phyloP scores from a whole-genome alignment of 2,888 invertebrate species.

The Coleophora flavipennella region DNA sequence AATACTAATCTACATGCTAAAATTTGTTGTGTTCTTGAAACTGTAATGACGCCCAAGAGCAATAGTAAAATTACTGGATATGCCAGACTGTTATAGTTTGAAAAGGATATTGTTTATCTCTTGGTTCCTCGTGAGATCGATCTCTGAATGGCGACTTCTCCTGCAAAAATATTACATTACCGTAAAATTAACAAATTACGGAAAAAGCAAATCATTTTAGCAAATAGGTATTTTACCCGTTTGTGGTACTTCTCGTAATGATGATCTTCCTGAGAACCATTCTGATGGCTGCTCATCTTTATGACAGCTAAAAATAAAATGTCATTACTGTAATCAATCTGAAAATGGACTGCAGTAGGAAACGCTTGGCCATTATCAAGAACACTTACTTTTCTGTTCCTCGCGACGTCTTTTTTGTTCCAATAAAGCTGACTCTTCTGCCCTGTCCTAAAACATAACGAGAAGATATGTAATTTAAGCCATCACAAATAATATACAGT shows the following conservation, averaged over 20 bases:
- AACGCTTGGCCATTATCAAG: slow-evolving; percentile 1
- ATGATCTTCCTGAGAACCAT: slow-evolving; percentile 82
- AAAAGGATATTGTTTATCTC: slow-evolving; percentile 92
- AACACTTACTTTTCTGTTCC: slow-evolving; percentile 78
- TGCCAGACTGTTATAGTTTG: slow-evolving; percentile 10
- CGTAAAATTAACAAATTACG: not conserved
- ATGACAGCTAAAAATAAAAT: slow-evolving; percentile 54
- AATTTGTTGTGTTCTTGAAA: too few relatives aligned
- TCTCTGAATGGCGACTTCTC: slow-evolving; percentile 87
- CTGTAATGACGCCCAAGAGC: too few relatives aligned
- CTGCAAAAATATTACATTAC: slow-evolving; percentile 45
- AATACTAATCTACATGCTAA: too few relatives aligned
- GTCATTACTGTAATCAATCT: too few relatives aligned
- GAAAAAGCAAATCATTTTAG: not conserved
- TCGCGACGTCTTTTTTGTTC: slow-evolving; percentile 87
- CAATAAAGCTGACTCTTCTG: slow-evolving; percentile 76
- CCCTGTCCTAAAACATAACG: slow-evolving; percentile 74
- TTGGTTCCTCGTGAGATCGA: slow-evolving; percentile 82
- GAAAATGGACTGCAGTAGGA: not conserved
- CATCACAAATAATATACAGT: too few relatives aligned
- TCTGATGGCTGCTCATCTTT: slow-evolving; percentile 79
- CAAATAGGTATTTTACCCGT: slow-evolving; percentile 73
- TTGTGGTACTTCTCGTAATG: slow-evolving; percentile 84
- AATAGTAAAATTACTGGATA: too few relatives aligned
- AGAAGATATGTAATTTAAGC: too few relatives aligned